Evolutionary conservation across 2,113 vertebrate species (phyloP).

Genomic region (Ptilonorhynchus violaceus): DNA sequence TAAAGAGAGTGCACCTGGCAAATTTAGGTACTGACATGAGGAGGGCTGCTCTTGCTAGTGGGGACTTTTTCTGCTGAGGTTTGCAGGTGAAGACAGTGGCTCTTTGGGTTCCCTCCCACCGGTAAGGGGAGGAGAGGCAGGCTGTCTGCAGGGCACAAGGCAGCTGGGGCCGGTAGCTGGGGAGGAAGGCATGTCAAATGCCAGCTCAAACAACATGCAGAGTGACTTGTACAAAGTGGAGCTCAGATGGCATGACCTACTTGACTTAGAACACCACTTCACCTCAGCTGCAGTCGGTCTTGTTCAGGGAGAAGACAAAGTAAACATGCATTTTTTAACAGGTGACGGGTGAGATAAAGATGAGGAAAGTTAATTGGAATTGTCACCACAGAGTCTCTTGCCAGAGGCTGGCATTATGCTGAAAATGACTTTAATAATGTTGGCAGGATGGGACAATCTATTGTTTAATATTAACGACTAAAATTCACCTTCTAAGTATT

Average conservation of each 20-base stretch:
- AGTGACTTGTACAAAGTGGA: neutral
- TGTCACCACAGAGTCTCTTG: neutral
- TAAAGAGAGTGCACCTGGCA: neutral
- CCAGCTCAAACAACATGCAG: neutral
- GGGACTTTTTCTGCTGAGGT: neutral
- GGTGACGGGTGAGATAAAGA: conserved; percentile 1
- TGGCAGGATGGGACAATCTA: neutral
- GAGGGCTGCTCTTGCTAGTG: neutral
- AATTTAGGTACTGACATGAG: neutral
- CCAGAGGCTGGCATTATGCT: neutral
- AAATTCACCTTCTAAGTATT: neutral
- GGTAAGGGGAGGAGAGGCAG: neutral
- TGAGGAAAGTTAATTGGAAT: conserved; percentile 6
- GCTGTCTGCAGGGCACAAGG: neutral
- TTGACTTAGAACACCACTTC: neutral
- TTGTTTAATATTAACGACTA: neutral
- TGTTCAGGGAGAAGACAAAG: neutral
- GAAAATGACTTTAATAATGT: neutral
- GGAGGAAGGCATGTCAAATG: neutral
- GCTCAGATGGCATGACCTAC: neutral
- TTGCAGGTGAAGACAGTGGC: neutral
- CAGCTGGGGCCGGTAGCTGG: neutral
- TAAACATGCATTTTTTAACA: neutral
- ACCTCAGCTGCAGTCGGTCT: neutral
- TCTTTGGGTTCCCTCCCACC: neutral